These are phyloP conservation scores for Idaea aversata DNA, from an alignment of 2,888 invertebrate genomes.

Conservation along the genomic window DNA sequence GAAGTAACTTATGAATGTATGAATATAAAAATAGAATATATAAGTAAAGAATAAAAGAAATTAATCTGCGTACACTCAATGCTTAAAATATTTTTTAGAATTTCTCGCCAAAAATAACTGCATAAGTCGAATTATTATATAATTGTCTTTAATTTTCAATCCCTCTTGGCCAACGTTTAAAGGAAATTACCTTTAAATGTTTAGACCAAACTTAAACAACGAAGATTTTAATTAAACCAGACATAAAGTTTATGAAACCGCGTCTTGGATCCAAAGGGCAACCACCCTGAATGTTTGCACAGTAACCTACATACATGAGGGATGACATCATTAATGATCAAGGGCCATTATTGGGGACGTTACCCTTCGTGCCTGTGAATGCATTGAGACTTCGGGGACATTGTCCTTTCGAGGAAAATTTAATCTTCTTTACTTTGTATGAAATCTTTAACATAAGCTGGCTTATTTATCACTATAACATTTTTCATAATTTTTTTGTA, in stretches of 20 bases:
- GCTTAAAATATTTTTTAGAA: no score
- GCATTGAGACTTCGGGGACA: conserved; percentile 43
- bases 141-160: no score
- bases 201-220: conserved; percentile 18
- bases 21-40: no score
- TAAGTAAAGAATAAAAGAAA: no score
- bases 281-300: conserved; percentile 73
- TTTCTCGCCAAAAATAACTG: no score
- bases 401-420: not conserved
- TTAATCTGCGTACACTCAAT: no score
- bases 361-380: conserved; percentile 75
- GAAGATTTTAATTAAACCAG: conserved; percentile 44
- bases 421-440: not conserved
- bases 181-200: not conserved
- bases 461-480: not conserved
- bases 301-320: conserved; percentile 79
- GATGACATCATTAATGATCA: conserved; percentile 76
- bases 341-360: conserved; percentile 67
- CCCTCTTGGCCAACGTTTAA: no score
- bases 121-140: no score
- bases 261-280: conserved; percentile 53
- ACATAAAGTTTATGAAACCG: conserved; percentile 43
- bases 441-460: not conserved
- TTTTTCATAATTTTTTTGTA: no score
- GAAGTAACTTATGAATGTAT: not conserved